A percentile compares a stretch with the other conserved stretches of the same genome.
Evolutionary conservation across 2,888 invertebrate genomes (phyloP).

Genomic region (Spilosoma lubricipeda): DNA sequence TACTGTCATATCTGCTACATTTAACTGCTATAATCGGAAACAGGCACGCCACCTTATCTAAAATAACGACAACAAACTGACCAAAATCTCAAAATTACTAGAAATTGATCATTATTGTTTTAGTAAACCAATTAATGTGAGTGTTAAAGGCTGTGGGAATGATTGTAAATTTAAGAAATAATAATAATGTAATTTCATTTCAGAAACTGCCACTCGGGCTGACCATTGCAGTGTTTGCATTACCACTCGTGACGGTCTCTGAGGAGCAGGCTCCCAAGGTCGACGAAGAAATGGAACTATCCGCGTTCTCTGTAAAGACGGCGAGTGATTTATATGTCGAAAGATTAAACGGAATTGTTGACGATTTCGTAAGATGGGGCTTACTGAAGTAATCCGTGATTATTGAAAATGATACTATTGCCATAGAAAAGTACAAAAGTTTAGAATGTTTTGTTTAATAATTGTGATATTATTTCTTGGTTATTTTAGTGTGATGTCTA

Average conservation of each 20-base stretch:
- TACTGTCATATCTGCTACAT: too few relatives aligned
- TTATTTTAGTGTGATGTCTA: not conserved
- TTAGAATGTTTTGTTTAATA: not conserved
- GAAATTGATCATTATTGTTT: too few relatives aligned
- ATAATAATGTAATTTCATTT: not conserved
- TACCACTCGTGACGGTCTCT: slow-evolving; percentile 61
- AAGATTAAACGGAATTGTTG: slow-evolving; percentile 65
- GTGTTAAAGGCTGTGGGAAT: too few relatives aligned
- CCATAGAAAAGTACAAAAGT: not conserved
- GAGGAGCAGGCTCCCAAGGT: slow-evolving; percentile 53
- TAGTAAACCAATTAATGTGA: too few relatives aligned
- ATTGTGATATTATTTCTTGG: not conserved
- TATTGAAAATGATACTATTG: not conserved
- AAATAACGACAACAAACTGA: too few relatives aligned
- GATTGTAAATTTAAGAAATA: not conserved
- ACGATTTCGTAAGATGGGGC: slow-evolving; percentile 65
- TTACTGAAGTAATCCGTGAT: slow-evolving; percentile 32
- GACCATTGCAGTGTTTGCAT: slow-evolving; percentile 33
- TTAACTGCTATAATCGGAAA: too few relatives aligned
- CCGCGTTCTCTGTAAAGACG: slow-evolving; percentile 46
- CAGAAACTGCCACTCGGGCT: not conserved
- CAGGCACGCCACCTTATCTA: too few relatives aligned
- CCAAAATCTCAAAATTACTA: too few relatives aligned
- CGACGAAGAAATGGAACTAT: slow-evolving; percentile 38
- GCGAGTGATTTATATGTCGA: slow-evolving; percentile 56